Evolutionary conservation across 2,113 vertebrate species (phyloP).

Genomic region (Balaeniceps rex): DNA sequence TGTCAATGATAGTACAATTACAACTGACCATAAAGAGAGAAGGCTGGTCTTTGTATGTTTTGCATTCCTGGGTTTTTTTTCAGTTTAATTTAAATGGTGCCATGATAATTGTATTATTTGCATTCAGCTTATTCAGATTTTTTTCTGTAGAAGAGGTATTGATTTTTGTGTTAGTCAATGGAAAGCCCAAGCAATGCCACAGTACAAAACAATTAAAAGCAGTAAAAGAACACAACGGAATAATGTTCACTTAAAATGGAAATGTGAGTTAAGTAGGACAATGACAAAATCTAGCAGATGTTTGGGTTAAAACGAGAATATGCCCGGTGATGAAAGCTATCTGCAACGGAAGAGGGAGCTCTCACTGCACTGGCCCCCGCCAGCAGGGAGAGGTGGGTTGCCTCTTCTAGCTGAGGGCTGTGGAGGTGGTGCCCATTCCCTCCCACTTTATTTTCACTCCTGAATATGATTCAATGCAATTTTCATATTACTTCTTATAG

Average conservation of each 20-base stretch:
- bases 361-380: neutral
- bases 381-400: neutral
- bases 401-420: neutral
- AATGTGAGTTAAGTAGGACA: neutral
- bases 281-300: neutral
- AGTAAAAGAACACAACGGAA: neutral
- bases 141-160: neutral
- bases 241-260: neutral
- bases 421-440: neutral
- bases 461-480: neutral
- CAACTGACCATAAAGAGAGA: neutral
- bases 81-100: neutral
- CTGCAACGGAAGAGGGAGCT: constrained; percentile 42
- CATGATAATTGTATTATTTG: neutral
- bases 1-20: neutral
- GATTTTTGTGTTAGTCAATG: neutral
- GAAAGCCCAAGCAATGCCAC: neutral
- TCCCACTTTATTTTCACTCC: neutral
- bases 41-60: neutral
- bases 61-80: neutral
- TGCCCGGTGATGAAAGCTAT: neutral
- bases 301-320: neutral
- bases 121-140: neutral
- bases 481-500: neutral
- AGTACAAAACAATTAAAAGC: neutral